phyloP scores from a whole-genome alignment of 2,888 invertebrate species.

The Bombylius major region DNA sequence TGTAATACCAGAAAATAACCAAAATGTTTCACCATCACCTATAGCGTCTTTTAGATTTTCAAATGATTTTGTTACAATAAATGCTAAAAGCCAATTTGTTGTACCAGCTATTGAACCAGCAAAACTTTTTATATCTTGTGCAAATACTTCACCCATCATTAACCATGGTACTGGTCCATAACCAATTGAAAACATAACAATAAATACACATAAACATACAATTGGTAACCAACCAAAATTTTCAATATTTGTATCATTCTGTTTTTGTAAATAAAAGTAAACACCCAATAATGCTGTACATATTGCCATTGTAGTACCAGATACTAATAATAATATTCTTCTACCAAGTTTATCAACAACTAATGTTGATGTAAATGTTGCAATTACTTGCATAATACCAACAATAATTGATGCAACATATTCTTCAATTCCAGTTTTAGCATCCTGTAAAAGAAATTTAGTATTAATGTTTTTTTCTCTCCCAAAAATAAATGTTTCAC shows the following conservation, averaged over 20 bases:
- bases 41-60: conserved; percentile 42
- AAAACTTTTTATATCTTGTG: conserved; percentile 63
- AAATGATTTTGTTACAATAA: conserved; percentile 66
- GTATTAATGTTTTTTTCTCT: background rate
- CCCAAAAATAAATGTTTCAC: too few relatives aligned
- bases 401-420: conserved; percentile 62
- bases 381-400: conserved; percentile 65
- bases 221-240: conserved; percentile 63
- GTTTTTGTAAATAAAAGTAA: conserved; percentile 45
- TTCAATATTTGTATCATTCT: conserved; percentile 32
- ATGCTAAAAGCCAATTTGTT: conserved; percentile 70
- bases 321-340: conserved; percentile 58
- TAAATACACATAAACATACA: conserved; percentile 58
- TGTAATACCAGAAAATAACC: conserved; percentile 59
- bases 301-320: conserved; percentile 56
- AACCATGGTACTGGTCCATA: conserved; percentile 75
- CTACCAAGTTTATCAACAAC: conserved; percentile 73
- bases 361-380: conserved; percentile 55
- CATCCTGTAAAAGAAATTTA: conserved; percentile 20
- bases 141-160: conserved; percentile 67
- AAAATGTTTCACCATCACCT: conserved; percentile 55
- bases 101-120: conserved; percentile 68
- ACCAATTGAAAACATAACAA: conserved; percentile 69
- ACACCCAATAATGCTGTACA: conserved; percentile 57
- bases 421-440: conserved; percentile 39